A percentile compares a stretch with the other conserved stretches of the same genome.
Evolutionary conservation across 1,140 invertebrate genomes (phyloP).

Genomic region (Linepithema humile): DNA sequence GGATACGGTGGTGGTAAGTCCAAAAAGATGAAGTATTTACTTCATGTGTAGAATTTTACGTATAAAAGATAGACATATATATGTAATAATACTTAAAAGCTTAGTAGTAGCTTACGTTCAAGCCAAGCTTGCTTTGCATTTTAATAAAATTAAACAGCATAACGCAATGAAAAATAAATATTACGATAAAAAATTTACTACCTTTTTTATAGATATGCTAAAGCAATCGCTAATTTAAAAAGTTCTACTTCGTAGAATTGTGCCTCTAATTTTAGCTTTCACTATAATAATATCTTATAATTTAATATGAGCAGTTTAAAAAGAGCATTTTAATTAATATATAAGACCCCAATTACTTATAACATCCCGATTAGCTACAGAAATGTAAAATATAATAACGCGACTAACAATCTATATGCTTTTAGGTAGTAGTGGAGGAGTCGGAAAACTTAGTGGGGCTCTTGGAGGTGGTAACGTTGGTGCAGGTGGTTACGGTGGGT

Average conservation of each 20-base stretch:
- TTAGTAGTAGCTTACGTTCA: background rate
- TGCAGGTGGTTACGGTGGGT: background rate
- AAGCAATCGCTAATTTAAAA: background rate
- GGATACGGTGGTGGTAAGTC: constrained; percentile 26
- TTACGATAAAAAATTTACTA: background rate
- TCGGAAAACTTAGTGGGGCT: background rate
- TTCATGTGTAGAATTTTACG: background rate
- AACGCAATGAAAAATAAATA: background rate
- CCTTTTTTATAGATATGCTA: background rate
- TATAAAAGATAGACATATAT: background rate
- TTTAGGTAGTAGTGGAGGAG: constrained; percentile 13
- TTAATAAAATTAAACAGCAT: background rate
- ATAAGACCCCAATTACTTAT: too few species aligned
- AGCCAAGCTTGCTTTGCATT: background rate
- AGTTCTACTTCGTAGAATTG: background rate
- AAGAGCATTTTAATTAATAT: background rate
- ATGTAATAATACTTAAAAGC: background rate
- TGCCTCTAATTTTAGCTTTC: background rate
- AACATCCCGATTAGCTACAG: too few species aligned
- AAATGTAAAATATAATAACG: too few species aligned
- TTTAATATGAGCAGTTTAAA: background rate
- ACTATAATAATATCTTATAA: background rate
- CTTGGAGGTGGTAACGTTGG: constrained; percentile 15
- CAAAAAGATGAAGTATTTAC: background rate
- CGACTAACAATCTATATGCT: background rate